phyloP scores from a whole-genome alignment of 2,888 invertebrate species.

The Heliconius hortense region DNA sequence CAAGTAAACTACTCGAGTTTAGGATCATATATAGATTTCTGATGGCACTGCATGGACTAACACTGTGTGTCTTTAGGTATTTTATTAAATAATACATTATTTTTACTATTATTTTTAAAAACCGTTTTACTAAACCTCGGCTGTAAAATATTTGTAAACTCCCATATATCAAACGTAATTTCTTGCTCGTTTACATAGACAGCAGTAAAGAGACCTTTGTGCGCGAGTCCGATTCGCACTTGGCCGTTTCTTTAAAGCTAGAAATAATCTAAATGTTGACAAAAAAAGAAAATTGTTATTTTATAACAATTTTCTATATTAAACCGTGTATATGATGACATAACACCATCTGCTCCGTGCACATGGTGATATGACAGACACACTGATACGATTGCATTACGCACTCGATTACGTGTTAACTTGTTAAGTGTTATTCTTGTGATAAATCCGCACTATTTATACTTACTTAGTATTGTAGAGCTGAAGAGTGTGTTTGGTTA shows the following conservation, averaged over 20 bases:
- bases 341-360: conserved; percentile 14
- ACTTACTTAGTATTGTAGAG: neutral
- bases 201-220: too few relatives aligned
- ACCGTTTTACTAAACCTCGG: too few relatives aligned
- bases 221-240: too few relatives aligned
- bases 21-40: too few relatives aligned
- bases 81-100: too few relatives aligned
- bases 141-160: too few relatives aligned
- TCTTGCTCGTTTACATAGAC: too few relatives aligned
- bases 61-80: too few relatives aligned
- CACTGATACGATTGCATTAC: conserved; percentile 10
- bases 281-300: neutral
- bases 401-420: conserved; percentile 3
- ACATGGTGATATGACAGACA: conserved; percentile 8
- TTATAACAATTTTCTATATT: neutral
- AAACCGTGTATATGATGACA: neutral
- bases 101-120: too few relatives aligned
- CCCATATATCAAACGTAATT: too few relatives aligned
- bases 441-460: neutral
- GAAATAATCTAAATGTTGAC: neutral
- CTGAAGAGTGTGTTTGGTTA: neutral
- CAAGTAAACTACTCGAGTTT: neutral
- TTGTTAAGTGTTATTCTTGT: neutral
- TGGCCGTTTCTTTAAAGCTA: neutral
- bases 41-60: too few relatives aligned